These are phyloP conservation scores for Zeugodacus cucurbitae DNA, from an alignment of 1,140 invertebrate genomes.

Conservation along the genomic window DNA sequence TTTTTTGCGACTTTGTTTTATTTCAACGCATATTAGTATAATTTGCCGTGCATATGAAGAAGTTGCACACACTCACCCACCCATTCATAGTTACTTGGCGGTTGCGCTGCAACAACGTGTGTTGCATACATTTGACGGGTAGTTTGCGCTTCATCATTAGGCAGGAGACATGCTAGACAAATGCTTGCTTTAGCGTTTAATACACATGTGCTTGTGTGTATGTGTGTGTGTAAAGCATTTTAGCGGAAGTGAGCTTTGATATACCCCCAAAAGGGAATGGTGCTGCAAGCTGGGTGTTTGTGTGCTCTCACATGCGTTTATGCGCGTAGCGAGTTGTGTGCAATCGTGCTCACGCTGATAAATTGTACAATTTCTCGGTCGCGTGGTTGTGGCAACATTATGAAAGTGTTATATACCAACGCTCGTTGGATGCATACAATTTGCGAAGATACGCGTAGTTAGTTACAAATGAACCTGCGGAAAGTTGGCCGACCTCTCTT, in stretches of 20 bases:
- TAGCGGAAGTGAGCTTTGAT: slow-evolving; percentile 36
- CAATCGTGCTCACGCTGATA: not conserved
- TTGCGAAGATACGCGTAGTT: slow-evolving; percentile 2
- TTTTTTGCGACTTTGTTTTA: not conserved
- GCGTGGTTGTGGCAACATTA: not conserved
- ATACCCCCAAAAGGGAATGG: not conserved
- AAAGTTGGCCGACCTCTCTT: not conserved
- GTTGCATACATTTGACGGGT: not conserved
- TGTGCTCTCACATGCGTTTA: not conserved
- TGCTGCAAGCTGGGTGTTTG: not conserved
- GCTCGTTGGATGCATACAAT: slow-evolving; percentile 2
- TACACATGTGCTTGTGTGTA: not conserved
- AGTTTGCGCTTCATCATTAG: slow-evolving; percentile 25
- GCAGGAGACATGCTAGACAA: not conserved
- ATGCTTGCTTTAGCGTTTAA: not conserved
- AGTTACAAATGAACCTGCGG: not conserved
- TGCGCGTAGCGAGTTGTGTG: not conserved
- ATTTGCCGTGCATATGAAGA: not conserved
- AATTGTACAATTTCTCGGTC: slow-evolving; percentile 10
- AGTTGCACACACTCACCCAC: not conserved
- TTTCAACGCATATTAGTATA: slow-evolving; percentile 24
- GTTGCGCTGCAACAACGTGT: not conserved
- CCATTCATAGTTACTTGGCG: not conserved
- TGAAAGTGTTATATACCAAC: not conserved
- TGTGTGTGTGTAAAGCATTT: not conserved